Evolutionary conservation across 2,797 vertebrate genomes (phyloP).

Genomic region (Eupleurogrammus muticus): DNA sequence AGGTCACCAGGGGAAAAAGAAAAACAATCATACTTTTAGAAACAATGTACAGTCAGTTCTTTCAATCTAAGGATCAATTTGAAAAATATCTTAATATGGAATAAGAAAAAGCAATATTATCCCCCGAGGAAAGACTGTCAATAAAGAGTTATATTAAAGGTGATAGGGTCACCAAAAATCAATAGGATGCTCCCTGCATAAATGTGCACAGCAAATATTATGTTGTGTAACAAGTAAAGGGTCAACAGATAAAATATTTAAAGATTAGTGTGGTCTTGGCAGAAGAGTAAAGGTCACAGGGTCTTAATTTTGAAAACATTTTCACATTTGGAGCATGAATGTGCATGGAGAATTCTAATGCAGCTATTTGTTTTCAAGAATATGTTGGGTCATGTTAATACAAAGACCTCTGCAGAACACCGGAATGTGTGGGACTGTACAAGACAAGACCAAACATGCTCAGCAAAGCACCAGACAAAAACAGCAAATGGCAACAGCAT

Average conservation of each 20-base stretch:
- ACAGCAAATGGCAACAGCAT: constrained; percentile 9
- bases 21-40: background rate
- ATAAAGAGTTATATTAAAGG: constrained; percentile 17
- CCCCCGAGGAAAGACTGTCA: background rate
- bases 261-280: background rate
- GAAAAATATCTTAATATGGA: constrained; percentile 6
- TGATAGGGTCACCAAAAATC: constrained; percentile 35
- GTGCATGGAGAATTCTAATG: background rate
- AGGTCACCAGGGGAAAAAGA: background rate
- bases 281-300: background rate
- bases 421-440: background rate
- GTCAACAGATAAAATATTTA: constrained; percentile 19
- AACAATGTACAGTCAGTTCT: background rate
- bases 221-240: constrained; percentile 5
- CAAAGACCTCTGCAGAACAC: background rate
- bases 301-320: constrained; percentile 5
- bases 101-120: background rate
- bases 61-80: background rate
- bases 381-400: background rate
- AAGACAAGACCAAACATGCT: background rate
- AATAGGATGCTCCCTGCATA: constrained; percentile 30
- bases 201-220: constrained; percentile 27
- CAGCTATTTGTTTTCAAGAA: background rate
- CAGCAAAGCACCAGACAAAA: background rate
- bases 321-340: background rate